Evolutionary conservation across 2,113 vertebrate species (phyloP).

Genomic region (Xiphophorus hellerii): DNA sequence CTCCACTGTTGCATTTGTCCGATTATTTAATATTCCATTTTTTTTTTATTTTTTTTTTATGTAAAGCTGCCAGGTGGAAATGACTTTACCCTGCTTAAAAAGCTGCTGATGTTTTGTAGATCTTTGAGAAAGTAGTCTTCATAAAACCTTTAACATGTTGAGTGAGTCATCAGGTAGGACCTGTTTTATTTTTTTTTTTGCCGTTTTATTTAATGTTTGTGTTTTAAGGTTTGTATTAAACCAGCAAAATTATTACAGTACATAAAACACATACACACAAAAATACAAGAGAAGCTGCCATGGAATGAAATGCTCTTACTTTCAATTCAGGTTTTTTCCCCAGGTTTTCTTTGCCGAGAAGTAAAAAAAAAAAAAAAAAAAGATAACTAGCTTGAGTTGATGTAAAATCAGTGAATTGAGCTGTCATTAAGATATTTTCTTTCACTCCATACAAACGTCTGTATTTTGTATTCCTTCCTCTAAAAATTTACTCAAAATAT

Average conservation of each 20-base stretch:
- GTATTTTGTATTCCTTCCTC: constrained; percentile 13
- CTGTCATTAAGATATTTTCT: constrained; percentile 28
- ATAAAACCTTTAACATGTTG: constrained; percentile 54
- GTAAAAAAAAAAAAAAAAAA: not conserved
- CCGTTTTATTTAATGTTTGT: constrained; percentile 2
- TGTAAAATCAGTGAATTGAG: constrained; percentile 44
- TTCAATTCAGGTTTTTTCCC: not conserved
- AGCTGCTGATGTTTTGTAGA: constrained; percentile 72
- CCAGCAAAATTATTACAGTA: constrained; percentile 50
- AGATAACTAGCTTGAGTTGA: not conserved
- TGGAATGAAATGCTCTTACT: constrained; percentile 11
- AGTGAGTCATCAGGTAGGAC: constrained; percentile 25
- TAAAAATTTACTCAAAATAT: constrained; percentile 1
- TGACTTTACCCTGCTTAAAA: constrained; percentile 69
- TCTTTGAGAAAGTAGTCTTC: constrained; percentile 50
- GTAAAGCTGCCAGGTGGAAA: constrained; percentile 56
- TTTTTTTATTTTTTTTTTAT: constrained; percentile 64
- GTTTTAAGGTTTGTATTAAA: constrained; percentile 36
- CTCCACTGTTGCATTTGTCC: constrained; percentile 43
- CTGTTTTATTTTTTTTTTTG: constrained; percentile 1
- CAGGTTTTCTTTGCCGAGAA: constrained; percentile 7
- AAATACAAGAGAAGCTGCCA: constrained; percentile 40
- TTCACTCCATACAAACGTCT: not conserved
- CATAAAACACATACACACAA: not conserved
- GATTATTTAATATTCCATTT: constrained; percentile 61